phyloP scores from a whole-genome alignment of 2,888 invertebrate species.

The Sarcophaga variegata region DNA sequence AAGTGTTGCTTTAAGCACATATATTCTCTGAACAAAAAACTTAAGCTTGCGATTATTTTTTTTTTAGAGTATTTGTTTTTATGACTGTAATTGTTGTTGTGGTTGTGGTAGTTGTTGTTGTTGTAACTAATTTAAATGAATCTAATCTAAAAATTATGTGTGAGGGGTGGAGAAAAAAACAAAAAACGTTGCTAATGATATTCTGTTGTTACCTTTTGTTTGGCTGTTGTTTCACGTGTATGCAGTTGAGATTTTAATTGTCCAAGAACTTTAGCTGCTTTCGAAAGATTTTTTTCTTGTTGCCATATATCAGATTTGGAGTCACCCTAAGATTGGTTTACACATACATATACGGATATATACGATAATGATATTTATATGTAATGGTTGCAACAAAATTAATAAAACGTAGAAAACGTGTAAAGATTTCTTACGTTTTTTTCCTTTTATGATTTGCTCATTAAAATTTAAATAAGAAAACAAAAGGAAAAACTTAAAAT shows the following conservation, averaged over 20 bases:
- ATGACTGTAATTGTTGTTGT: neutral
- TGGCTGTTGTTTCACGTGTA: conserved; percentile 82
- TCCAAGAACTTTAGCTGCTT: conserved; percentile 84
- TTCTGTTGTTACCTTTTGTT: conserved; percentile 82
- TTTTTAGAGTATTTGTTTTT: too few species aligned
- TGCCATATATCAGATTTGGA: conserved; percentile 82
- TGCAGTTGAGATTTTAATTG: conserved; percentile 83
- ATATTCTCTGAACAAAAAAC: too few species aligned
- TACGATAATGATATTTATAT: conserved; percentile 47
- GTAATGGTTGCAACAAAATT: conserved; percentile 36
- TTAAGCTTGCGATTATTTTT: too few species aligned
- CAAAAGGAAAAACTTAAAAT: conserved; percentile 44
- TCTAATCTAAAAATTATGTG: conserved; percentile 37
- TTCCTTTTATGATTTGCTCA: too few species aligned
- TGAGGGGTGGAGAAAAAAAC: too few species aligned
- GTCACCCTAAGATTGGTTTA: conserved; percentile 78
- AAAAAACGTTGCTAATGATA: conserved; percentile 40
- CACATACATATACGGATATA: conserved; percentile 20
- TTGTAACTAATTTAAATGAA: conserved; percentile 17
- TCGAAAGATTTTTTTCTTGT: conserved; percentile 83
- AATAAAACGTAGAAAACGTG: conserved; percentile 16
- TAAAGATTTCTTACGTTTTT: conserved; percentile 11
- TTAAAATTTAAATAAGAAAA: conserved; percentile 34
- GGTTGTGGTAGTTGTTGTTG: conserved; percentile 13
- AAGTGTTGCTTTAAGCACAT: too few species aligned